Percentiles rank a stretch among this genome's conserved stretches.
Conservation (phyloP, 2,113 vertebrate genomes). For the Falcunculus frontatus region DNA sequence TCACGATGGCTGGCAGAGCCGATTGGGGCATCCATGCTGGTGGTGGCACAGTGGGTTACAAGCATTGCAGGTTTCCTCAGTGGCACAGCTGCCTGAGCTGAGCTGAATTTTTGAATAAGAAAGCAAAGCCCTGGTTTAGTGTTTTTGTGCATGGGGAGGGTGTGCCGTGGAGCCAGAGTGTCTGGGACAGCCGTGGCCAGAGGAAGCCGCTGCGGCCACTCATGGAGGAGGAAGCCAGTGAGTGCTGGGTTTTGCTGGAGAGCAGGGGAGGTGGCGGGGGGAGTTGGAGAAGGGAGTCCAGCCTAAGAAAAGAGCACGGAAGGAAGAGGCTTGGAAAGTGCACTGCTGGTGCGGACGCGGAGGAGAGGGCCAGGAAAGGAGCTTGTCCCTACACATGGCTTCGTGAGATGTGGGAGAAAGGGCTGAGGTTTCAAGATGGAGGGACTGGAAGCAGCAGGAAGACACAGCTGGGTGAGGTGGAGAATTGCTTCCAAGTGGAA, state of each 20-base stretch:
- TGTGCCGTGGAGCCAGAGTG: constrained; percentile 60
- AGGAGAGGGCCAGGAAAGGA: not conserved
- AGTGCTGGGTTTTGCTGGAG: not conserved
- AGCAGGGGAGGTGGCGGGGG: not conserved
- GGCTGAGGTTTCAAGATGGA: not conserved
- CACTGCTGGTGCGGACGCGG: accelerated
- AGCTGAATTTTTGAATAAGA: not conserved
- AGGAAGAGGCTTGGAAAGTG: constrained; percentile 39
- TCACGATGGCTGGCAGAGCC: accelerated
- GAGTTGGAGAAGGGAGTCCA: not conserved
- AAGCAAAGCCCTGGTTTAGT: not conserved
- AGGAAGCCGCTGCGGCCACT: constrained; percentile 42
- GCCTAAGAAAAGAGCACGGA: constrained; percentile 22
- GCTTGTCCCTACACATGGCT: not conserved
- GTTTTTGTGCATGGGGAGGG: constrained; percentile 33
- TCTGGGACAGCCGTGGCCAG: constrained; percentile 56
- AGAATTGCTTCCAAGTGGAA: not conserved
- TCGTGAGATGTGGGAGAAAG: not conserved
- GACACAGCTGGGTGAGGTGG: not conserved
- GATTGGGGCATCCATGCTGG: accelerated
- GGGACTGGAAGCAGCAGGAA: not conserved
- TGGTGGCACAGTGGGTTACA: accelerated
- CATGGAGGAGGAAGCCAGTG: not conserved
- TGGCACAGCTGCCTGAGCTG: not conserved
- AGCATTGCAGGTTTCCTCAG: not conserved